Percentiles rank a stretch among this genome's conserved stretches.
Evolutionary conservation across 1,140 invertebrate genomes (phyloP).

Genomic region (Magallana angulata): DNA sequence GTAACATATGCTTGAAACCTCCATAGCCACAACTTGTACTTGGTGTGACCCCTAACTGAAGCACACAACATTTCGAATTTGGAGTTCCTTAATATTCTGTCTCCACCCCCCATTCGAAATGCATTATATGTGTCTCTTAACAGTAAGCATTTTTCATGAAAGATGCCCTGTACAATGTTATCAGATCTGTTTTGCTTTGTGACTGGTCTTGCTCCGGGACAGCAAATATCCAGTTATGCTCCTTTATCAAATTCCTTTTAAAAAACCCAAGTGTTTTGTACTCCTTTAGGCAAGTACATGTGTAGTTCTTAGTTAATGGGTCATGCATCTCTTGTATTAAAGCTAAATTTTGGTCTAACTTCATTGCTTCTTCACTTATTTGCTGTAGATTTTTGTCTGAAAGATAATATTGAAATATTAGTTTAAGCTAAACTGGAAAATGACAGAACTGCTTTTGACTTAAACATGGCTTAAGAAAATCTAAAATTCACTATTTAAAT

Average conservation of each 20-base stretch:
- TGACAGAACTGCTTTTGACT: background rate
- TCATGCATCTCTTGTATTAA: slow-evolving; percentile 14
- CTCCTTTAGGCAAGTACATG: background rate
- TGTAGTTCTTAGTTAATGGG: background rate
- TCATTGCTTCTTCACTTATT: background rate
- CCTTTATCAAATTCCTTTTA: background rate
- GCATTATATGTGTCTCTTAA: too few relatives aligned
- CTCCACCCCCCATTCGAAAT: too few relatives aligned
- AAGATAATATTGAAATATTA: background rate
- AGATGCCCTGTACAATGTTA: too few relatives aligned
- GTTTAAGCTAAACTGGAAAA: background rate
- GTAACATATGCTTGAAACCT: too few relatives aligned
- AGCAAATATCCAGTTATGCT: background rate
- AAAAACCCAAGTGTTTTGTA: background rate
- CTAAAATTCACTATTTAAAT: too few relatives aligned
- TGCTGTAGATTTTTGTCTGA: background rate
- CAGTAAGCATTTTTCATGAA: too few relatives aligned
- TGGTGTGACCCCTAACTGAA: too few relatives aligned
- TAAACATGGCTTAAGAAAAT: too few relatives aligned
- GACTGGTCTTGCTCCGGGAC: background rate
- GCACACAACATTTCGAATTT: too few relatives aligned
- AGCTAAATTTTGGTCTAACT: background rate
- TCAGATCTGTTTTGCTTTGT: too few relatives aligned
- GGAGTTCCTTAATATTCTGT: too few relatives aligned
- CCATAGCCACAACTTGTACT: too few relatives aligned